These are phyloP conservation scores for Hedya salicella DNA, from an alignment of 2,888 invertebrate species.

Conservation along the genomic window DNA sequence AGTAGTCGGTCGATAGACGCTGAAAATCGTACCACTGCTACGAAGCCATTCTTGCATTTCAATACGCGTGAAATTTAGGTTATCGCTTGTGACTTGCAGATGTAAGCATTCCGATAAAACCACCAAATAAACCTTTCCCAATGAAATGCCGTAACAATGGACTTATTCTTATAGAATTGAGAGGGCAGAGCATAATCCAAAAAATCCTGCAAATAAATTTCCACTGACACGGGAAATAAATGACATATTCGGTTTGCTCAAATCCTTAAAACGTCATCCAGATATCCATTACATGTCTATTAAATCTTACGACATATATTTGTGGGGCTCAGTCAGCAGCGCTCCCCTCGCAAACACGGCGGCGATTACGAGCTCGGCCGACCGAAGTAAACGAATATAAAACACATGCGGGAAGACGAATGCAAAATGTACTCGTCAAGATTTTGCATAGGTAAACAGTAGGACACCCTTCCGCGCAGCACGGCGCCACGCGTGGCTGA, in stretches of 20 bases:
- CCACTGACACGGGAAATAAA: conserved; percentile 79
- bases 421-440: conserved; percentile 81
- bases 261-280: conserved; percentile 85
- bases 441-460: conserved; percentile 83
- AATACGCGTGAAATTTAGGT: conserved; percentile 1
- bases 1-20: too few species aligned
- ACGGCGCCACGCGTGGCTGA: conserved; percentile 35
- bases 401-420: conserved; percentile 84
- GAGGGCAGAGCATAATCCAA: conserved; percentile 74
- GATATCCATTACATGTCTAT: conserved; percentile 86
- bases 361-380: conserved; percentile 81
- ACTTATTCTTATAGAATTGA: conserved; percentile 52
- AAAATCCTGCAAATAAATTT: conserved; percentile 82
- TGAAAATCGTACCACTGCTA: too few species aligned
- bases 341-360: conserved; percentile 83
- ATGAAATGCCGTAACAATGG: conserved; percentile 40
- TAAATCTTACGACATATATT: conserved; percentile 86
- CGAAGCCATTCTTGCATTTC: too few species aligned
- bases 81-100: conserved; percentile 22
- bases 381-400: conserved; percentile 85
- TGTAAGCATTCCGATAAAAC: conserved; percentile 21
- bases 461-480: conserved; percentile 63
- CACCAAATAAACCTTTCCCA: conserved; percentile 26
- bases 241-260: conserved; percentile 85
- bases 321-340: conserved; percentile 82